phyloP scores from a whole-genome alignment of 1,140 invertebrate genomes.

The Drosophila obscura region DNA sequence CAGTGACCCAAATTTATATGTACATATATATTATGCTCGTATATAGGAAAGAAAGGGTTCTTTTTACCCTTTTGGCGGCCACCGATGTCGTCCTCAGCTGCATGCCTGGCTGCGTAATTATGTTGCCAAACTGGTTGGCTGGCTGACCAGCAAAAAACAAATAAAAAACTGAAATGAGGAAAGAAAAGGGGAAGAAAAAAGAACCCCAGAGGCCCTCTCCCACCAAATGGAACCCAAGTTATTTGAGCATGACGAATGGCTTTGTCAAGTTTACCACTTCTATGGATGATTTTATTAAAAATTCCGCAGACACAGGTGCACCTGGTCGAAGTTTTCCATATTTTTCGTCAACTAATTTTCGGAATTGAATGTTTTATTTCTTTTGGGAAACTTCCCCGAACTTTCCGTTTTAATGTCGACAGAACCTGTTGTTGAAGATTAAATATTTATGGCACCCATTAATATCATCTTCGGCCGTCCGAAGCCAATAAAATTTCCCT shows the following conservation, averaged over 20 bases:
- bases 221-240: constrained; percentile 43
- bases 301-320: constrained; percentile 53
- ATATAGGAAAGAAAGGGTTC: constrained; percentile 14
- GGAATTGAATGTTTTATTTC: constrained; percentile 11
- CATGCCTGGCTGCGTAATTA: constrained; percentile 55
- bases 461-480: constrained; percentile 41
- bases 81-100: constrained; percentile 28
- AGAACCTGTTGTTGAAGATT: constrained; percentile 58
- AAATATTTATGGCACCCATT: constrained; percentile 44
- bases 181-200: background rate
- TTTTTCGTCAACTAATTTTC: constrained; percentile 36
- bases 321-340: constrained; percentile 42
- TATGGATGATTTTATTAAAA: constrained; percentile 55
- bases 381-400: background rate
- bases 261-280: constrained; percentile 57
- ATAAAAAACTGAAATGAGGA: background rate
- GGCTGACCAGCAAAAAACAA: constrained; percentile 51
- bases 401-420: background rate
- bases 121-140: constrained; percentile 60
- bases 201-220: constrained; percentile 32
- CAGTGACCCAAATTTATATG: constrained; percentile 39
- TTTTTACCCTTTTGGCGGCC: constrained; percentile 25
- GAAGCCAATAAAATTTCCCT: constrained; percentile 66
- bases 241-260: constrained; percentile 72
- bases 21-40: background rate